Base-by-base conservation (phyloP, 2,888 invertebrate genomes). In the Lacanobia oleracea region DNA sequence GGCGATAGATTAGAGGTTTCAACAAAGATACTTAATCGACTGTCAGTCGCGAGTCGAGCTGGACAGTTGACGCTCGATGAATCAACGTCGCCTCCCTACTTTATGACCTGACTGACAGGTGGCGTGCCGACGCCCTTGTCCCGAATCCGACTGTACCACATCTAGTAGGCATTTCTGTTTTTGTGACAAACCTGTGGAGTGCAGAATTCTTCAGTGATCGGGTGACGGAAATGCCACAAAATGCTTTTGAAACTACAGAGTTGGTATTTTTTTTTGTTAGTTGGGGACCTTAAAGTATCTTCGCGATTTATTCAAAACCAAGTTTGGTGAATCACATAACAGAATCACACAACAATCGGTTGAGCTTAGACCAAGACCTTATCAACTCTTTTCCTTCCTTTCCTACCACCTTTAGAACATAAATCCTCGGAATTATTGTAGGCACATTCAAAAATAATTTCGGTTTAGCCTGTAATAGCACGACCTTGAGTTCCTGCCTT, bases 21-120 rank as follows among this genome's bases (percentile, higher is more conserved):
- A 67, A 50, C 56, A 45, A 33, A 63, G 77, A 79, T 65, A 79
- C 81, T 76, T 81, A 81, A 80, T 80, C 81, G 77, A 56, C 63
- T 80, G 79, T 80, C 79, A 67, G 66, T 72, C 61, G 81, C 48
- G 64, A 67, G 66, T 69, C 65, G 76, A 51, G 61, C 65, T 73
- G 64, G 73, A 81, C 81, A 73, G 69, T 77, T 73, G 79, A 80
- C 73, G 50, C 67, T 77, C 79, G 60, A 80, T 80, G 73, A 67
- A 80, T 80, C 79, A 80, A 77, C 64, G 81, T 80, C 79, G 33
- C 65, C 56, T 59, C 60, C 66, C 69, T 80, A 73, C 67, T 81
- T 73, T 80, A 81, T 81, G 81, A 77, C 69, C 54, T 53, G 69
- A 67, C 43, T 73, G 79, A 80, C 77, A 67, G 73, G 73, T 81